Percentiles rank a stretch among this genome's conserved stretches.
Conservation (phyloP, 2,797 vertebrate species). For the Emydoidea blandingii region DNA sequence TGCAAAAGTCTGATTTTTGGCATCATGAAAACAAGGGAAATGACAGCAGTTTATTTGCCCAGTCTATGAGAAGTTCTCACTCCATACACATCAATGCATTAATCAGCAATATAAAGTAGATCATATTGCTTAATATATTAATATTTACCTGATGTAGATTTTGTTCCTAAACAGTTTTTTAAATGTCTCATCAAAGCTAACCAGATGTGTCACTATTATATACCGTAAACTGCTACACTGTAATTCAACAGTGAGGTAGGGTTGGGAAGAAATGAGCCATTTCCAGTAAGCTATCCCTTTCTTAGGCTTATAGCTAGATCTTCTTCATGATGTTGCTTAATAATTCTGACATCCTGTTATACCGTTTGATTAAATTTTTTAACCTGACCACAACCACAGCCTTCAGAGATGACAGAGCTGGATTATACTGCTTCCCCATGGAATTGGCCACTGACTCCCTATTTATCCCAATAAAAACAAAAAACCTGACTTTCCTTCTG, state of each 20-base stretch:
- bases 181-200: conserved; percentile 53
- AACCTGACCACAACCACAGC: neutral
- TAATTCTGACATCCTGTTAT: neutral
- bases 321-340: neutral
- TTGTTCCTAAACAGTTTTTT: conserved; percentile 50
- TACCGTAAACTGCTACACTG: conserved; percentile 32
- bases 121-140: conserved; percentile 66
- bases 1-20: neutral
- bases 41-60: conserved; percentile 49
- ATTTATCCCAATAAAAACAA: neutral
- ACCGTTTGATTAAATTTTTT: neutral
- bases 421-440: neutral
- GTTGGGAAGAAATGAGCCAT: conserved; percentile 10
- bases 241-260: conserved; percentile 8
- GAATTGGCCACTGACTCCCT: neutral
- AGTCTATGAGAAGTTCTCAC: neutral
- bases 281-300: conserved; percentile 14
- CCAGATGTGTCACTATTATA: conserved; percentile 49
- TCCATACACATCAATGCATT: conserved; percentile 25
- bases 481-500: neutral
- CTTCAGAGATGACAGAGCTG: neutral
- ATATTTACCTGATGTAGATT: conserved; percentile 71
- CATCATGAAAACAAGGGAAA: conserved; percentile 49
- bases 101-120: conserved; percentile 63
- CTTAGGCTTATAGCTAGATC: fast-evolving